Base-by-base conservation (phyloP, 2,113 vertebrate species). In the Gymnarchus niloticus region DNA sequence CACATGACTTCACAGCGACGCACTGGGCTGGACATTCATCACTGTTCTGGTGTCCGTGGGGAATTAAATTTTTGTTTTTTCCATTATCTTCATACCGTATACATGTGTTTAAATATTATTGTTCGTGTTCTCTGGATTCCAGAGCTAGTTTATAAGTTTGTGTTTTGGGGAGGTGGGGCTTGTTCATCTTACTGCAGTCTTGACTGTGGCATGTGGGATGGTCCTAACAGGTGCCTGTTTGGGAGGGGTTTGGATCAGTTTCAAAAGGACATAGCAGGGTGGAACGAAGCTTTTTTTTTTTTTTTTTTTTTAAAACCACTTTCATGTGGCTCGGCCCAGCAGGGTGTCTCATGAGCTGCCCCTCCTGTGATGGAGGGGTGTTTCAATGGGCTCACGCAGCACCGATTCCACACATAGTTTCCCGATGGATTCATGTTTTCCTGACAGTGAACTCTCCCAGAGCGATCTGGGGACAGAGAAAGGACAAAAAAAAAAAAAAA, bases 1-100 rank as follows among this genome's bases (percentile, higher is more conserved):
- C 3, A 90, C 88, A 88, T 91, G 86, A 91, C 88, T 89, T 86
- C 88, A 90, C 90, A 91, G 88, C 88, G 85, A 90, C 88, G 91
- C 87, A 91, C 91, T 91, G 88, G 3, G 33, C 49, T 33, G 5
- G 76, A 85, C 88, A 69, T 65, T 85, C 19, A 88, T 85, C 88
- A 85, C 88, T 87, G 83, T 77, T 88, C 90, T 92, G 92, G 87
- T 89, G 77, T 89, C 89, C 1, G 65, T 88, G 86, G 85, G 84
- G 86, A 82, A 77, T 84, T 59, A 83, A 87, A 86, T 88, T 91
- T 73, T 25, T 81, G 61, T 81, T 14, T 56, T 86, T 37, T 46
- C 4, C n/a, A 44, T 44, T 48, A 81, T 46, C 25, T 73, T 21
- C 41, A 87, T 54, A 80, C 21, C 19, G 84, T 59, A 86, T 85